Base-by-base conservation (phyloP, 2,797 vertebrate species). In the Allobates femoralis region DNA sequence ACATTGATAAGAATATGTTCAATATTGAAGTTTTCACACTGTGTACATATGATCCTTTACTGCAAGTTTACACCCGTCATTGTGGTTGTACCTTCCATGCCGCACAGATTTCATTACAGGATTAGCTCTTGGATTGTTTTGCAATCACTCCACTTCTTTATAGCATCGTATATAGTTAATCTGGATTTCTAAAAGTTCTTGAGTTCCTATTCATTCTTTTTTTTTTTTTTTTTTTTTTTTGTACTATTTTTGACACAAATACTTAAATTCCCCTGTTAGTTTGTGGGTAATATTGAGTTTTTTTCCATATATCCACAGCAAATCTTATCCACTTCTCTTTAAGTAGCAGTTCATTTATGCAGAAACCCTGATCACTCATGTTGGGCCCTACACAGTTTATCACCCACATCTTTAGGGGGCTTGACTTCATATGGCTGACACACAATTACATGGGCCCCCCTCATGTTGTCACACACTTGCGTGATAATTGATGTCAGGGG, bases 121-220 rank as follows among this genome's bases (percentile, higher is more conserved):
- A 46, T 75, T 86, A 86, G 6, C 18, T 53, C n/a, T 41, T 62
- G n/a, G 28, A 56, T 82, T n/a, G 53, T 60, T 46, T 62, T 19
- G n/a, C 26, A 28, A 58, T 41, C 12, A 71, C 23, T 71, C 15
- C 23, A 41, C 3, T 18, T 73, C 37, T 83, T 19, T n/a, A 83
- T 81, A 10, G 26, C 62, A 4, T n/a, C n/a, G 4, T 16, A 7
- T 66, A 66, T 32, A 3, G 12, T 66, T 32, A 30, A 4, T 5
- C 23, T 62, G 58, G n/a, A 26, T 62, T n/a, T 6, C 23, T 2
- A n/a, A 26, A 62, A 30, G 66, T 69, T 37, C 30, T 34, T 2
- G 2, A 53, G 14, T 53, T 53, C 16, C 16, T 19, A 10, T 7
- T 18, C 6, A 30, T 66, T 66, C 1, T 32, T 66, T 3, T 4